Evolutionary conservation across 2,888 invertebrate species (phyloP).

Genomic region (Osedax frankpressi): DNA sequence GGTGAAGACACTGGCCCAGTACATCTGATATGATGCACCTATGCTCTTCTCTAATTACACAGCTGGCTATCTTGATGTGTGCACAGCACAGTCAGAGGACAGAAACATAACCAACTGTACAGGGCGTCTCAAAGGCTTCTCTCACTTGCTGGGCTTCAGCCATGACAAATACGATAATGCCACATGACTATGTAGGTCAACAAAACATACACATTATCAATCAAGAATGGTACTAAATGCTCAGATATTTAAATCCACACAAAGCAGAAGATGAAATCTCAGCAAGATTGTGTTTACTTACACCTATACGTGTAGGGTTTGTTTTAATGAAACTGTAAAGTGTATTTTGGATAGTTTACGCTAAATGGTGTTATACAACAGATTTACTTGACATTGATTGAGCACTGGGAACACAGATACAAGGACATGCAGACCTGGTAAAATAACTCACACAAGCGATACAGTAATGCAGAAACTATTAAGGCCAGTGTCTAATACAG

Average conservation of each 20-base stretch:
- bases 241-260: neutral
- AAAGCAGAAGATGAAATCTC: neutral
- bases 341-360: neutral
- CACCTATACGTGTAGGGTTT: neutral
- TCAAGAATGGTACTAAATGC: neutral
- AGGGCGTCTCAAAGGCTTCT: neutral
- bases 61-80: neutral
- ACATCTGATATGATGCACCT: conserved; percentile 6
- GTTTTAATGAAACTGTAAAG: neutral
- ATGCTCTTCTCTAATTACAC: conserved; percentile 8
- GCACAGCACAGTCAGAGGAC: neutral
- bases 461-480: neutral
- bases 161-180: neutral
- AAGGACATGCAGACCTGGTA: neutral
- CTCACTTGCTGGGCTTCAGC: conserved; percentile 6
- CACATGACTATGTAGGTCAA: neutral
- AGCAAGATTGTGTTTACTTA: neutral
- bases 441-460: neutral
- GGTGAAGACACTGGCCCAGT: neutral
- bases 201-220: neutral
- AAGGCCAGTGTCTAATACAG: conserved; percentile 4
- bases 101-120: neutral
- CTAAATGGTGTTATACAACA: conserved; percentile 4
- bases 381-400: neutral
- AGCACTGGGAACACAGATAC: neutral